These are phyloP conservation scores for Drosophila mayaguana DNA, from an alignment of 2,888 invertebrate genomes.

Conservation along the genomic window DNA sequence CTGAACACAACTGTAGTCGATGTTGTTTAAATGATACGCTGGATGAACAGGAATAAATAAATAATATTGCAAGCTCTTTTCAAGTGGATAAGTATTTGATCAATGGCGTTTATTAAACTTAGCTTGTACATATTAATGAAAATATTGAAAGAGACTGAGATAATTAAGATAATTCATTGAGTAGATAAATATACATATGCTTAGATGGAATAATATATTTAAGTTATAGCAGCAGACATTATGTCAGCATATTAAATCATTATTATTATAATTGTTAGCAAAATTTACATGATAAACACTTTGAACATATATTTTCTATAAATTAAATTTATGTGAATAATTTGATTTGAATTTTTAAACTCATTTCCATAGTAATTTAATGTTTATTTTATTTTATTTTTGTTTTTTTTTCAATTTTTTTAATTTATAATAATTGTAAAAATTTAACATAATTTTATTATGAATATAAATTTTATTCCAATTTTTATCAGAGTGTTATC, in stretches of 20 bases:
- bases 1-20: background rate
- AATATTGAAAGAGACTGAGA: background rate
- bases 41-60: slow-evolving; percentile 10
- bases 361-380: no score
- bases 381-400: no score
- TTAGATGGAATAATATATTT: background rate
- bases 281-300: background rate
- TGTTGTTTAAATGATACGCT: slow-evolving; percentile 17
- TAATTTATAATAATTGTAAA: no score
- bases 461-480: no score
- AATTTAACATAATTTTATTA: no score
- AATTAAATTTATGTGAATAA: no score
- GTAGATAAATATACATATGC: background rate
- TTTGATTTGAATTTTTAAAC: no score
- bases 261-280: background rate
- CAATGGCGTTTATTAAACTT: background rate
- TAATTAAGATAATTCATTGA: background rate
- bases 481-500: no score
- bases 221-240: background rate
- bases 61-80: background rate
- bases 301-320: background rate
- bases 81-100: background rate
- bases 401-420: no score
- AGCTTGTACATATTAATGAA: background rate
- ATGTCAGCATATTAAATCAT: background rate